Percentiles rank a stretch among this genome's conserved stretches.
phyloP scores from a whole-genome alignment of 2,113 vertebrate species.

The Syngnathoides biaculeatus region DNA sequence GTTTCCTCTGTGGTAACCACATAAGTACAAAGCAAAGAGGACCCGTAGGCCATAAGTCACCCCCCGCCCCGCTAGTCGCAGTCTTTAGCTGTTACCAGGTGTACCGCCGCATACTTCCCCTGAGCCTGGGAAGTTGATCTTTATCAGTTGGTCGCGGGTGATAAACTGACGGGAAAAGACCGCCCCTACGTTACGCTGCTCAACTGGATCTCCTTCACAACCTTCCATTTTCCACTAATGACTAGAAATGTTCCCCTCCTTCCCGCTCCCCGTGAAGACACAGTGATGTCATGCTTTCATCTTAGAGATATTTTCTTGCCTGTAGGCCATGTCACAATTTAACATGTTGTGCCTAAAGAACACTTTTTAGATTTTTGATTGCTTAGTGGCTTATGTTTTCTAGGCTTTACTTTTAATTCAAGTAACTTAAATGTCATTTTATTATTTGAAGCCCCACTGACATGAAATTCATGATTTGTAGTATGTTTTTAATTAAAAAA shows the following conservation, averaged over 20 bases:
- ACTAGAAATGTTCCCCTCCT: slow-evolving; percentile 19
- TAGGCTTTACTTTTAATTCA: background rate
- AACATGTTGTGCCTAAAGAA: background rate
- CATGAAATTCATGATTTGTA: too few species aligned
- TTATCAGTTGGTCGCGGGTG: slow-evolving; percentile 38
- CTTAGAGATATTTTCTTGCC: slow-evolving; percentile 22
- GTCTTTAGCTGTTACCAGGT: slow-evolving; percentile 57
- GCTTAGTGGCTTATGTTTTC: background rate
- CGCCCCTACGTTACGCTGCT: background rate
- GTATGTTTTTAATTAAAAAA: too few species aligned
- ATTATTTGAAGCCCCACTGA: too few species aligned
- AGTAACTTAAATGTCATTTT: background rate
- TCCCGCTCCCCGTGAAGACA: slow-evolving; percentile 33
- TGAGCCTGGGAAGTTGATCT: slow-evolving; percentile 57
- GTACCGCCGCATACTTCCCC: slow-evolving; percentile 22
- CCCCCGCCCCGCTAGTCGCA: slow-evolving; percentile 46
- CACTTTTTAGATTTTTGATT: background rate
- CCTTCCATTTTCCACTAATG: slow-evolving; percentile 32
- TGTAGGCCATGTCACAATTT: background rate
- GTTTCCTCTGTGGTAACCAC: slow-evolving; percentile 50
- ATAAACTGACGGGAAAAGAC: background rate
- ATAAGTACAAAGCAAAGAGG: slow-evolving; percentile 44
- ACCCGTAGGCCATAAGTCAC: slow-evolving; percentile 24
- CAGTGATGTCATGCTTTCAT: slow-evolving; percentile 37
- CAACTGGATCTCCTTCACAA: slow-evolving; percentile 35